These are phyloP conservation scores for Amiota communis DNA, from an alignment of 2,888 invertebrate genomes.

Conservation along the genomic window DNA sequence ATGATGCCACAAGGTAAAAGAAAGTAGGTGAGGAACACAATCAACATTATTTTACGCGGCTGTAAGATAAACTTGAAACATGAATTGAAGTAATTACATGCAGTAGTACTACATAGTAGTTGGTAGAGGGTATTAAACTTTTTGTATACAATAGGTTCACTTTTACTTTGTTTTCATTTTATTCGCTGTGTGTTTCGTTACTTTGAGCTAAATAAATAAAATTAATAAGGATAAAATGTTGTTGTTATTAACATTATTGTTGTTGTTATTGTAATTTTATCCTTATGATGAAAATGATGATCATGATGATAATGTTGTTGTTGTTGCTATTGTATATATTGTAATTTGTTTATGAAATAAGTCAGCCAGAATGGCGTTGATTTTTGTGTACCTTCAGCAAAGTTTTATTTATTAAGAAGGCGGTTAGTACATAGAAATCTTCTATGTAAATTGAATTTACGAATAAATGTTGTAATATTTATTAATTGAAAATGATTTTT, in stretches of 20 bases:
- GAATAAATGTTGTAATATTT: no score
- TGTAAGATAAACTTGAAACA: constrained; percentile 20
- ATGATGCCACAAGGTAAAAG: not conserved
- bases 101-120: not conserved
- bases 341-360: no score
- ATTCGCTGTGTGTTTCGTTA: not conserved
- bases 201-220: no score
- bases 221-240: not conserved
- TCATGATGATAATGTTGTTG: no score
- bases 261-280: not conserved
- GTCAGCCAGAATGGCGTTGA: no score
- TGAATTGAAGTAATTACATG: constrained; percentile 28
- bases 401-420: no score
- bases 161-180: constrained; percentile 6
- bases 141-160: not conserved
- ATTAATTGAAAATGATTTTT: no score
- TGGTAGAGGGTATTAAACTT: not conserved
- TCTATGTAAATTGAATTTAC: no score
- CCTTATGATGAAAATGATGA: no score
- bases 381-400: no score
- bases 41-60: not conserved
- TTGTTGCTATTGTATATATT: no score
- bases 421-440: no score
- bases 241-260: not conserved
- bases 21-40: not conserved